These are phyloP conservation scores for Uria aalge DNA, from an alignment of 2,113 vertebrate genomes.

Conservation along the genomic window DNA sequence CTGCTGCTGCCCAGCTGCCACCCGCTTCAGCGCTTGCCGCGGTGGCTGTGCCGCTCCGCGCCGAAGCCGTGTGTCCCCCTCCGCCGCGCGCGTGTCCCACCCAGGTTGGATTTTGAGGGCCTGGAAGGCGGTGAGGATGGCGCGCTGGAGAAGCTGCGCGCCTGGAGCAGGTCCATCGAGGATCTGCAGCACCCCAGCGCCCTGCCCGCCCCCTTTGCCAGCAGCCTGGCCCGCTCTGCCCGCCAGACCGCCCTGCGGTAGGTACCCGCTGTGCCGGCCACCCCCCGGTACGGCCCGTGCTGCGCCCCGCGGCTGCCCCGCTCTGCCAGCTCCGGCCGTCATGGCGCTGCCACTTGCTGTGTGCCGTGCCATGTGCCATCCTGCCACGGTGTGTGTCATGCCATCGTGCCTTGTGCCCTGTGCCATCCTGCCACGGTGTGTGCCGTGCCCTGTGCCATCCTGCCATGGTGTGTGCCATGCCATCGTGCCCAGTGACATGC, in stretches of 20 bases:
- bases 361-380: not conserved
- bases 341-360: not conserved
- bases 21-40: slow-evolving; percentile 5
- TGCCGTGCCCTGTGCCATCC: not conserved
- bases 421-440: no score
- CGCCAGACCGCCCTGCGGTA: slow-evolving; percentile 96
- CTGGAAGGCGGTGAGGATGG: slow-evolving; percentile 90
- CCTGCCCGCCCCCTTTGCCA: slow-evolving; percentile 86
- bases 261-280: slow-evolving; percentile 59
- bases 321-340: not conserved
- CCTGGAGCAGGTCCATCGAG: slow-evolving; percentile 97
- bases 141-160: slow-evolving; percentile 87
- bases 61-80: not conserved
- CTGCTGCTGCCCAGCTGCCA: not conserved
- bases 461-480: not conserved
- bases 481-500: no score
- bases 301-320: not conserved
- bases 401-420: no score
- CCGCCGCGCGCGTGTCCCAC: slow-evolving; percentile 24
- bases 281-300: not conserved
- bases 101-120: slow-evolving; percentile 96
- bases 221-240: slow-evolving; percentile 91
- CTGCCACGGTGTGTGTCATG: slow-evolving; percentile 72
- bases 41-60: not conserved
- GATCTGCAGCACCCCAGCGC: slow-evolving; percentile 88